Evolutionary conservation across 1,140 invertebrate genomes (phyloP).

Genomic region (Drosophila sp.): DNA sequence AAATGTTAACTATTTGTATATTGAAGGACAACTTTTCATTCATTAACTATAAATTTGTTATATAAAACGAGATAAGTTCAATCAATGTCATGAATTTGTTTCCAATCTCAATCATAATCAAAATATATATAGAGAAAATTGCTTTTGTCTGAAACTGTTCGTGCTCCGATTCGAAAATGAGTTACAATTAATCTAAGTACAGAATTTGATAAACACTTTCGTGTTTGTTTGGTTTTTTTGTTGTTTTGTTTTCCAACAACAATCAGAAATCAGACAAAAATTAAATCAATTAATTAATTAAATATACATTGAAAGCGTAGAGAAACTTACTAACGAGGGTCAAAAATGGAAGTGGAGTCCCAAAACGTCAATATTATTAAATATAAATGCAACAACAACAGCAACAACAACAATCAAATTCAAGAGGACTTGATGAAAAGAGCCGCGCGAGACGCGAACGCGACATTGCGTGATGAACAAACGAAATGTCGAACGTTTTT

Average conservation of each 20-base stretch:
- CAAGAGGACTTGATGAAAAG: conserved; percentile 55
- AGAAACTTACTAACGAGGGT: conserved; percentile 58
- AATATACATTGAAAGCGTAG: conserved; percentile 12
- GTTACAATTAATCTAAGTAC: background rate
- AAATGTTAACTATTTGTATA: no score
- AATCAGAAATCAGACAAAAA: conserved; percentile 1
- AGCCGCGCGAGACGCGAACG: conserved; percentile 58
- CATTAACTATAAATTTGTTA: no score
- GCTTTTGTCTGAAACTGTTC: no score
- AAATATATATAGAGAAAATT: no score
- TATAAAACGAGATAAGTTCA: no score
- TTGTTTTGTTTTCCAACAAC: background rate
- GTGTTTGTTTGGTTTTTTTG: background rate
- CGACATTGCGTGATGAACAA: conserved; percentile 74
- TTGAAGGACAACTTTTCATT: no score
- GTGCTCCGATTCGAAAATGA: no score
- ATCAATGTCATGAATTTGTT: no score
- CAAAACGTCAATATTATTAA: conserved; percentile 72
- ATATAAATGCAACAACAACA: conserved; percentile 56
- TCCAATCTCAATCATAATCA: no score
- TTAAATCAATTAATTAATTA: conserved; percentile 11
- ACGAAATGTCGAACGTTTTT: conserved; percentile 59
- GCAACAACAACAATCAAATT: conserved; percentile 22
- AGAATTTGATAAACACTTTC: background rate
- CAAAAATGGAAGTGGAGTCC: conserved; percentile 32